Conservation (phyloP, 2,888 invertebrate genomes). For the Agrochola lychnidis region DNA sequence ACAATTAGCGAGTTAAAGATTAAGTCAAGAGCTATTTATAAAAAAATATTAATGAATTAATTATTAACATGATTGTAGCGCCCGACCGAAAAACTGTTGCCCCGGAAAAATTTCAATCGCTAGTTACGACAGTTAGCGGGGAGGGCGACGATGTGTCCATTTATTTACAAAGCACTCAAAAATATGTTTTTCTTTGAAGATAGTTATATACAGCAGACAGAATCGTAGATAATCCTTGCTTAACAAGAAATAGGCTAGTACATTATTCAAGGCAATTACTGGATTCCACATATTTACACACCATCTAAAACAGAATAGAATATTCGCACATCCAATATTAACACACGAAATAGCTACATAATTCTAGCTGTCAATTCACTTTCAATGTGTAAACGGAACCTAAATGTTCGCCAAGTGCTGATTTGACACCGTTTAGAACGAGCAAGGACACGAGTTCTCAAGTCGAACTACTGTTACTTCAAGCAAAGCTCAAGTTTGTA, state of each 20-base stretch:
- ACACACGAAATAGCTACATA: not conserved
- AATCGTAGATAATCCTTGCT: not conserved
- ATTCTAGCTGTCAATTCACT: constrained; percentile 25
- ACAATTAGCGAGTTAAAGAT: no score
- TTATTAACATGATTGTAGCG: no score
- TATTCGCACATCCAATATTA: constrained; percentile 5
- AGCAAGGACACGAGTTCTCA: constrained; percentile 54
- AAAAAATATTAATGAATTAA: no score
- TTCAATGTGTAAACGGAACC: constrained; percentile 34
- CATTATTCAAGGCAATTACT: not conserved
- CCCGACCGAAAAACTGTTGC: no score
- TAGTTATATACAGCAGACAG: not conserved
- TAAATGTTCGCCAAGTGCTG: constrained; percentile 51
- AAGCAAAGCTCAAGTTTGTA: constrained; percentile 46
- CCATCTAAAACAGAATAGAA: not conserved
- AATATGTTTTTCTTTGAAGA: not conserved
- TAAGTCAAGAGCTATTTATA: no score
- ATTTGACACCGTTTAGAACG: constrained; percentile 58
- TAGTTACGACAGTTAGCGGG: no score
- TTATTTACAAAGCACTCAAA: not conserved
- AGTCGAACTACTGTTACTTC: constrained; percentile 56
- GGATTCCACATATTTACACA: not conserved
- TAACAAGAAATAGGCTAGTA: not conserved
- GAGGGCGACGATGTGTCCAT: no score
- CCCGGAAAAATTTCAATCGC: no score